Evolutionary conservation across 2,888 invertebrate species (phyloP).

Genomic region (Macropis europaea): DNA sequence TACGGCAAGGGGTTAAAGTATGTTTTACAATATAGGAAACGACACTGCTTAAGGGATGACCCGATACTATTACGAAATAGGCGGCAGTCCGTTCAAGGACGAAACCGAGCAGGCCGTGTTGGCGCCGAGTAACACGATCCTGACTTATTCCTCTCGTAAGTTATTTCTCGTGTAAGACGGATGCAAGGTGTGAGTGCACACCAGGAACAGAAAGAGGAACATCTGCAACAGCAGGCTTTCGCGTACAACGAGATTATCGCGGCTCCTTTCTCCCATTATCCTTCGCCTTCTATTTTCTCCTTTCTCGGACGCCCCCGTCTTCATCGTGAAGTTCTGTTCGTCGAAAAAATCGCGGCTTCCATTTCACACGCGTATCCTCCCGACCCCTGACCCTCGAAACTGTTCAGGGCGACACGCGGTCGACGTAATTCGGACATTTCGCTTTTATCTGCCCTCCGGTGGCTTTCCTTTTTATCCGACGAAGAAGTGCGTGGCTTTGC

Average conservation of each 20-base stretch:
- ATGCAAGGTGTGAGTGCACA: constrained; percentile 24
- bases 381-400: neutral
- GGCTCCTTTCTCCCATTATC: constrained; percentile 12
- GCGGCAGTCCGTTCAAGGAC: constrained; percentile 30
- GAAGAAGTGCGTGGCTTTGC: no score
- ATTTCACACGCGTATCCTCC: constrained; percentile 2
- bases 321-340: constrained; percentile 9
- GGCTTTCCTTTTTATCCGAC: neutral
- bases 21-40: no score
- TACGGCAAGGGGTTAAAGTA: no score
- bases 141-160: constrained; percentile 51
- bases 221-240: constrained; percentile 15
- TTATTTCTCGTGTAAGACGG: constrained; percentile 52
- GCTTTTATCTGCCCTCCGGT: neutral
- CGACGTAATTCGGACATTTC: neutral
- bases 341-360: neutral
- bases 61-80: neutral
- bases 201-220: constrained; percentile 17
- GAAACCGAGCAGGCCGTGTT: constrained; percentile 14
- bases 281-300: constrained; percentile 22
- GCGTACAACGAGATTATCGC: constrained; percentile 46
- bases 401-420: neutral
- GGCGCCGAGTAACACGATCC: constrained; percentile 56
- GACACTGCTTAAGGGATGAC: no score
- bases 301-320: neutral